Conservation (phyloP, 2,113 vertebrate species). For the Bujurquina vittata region DNA sequence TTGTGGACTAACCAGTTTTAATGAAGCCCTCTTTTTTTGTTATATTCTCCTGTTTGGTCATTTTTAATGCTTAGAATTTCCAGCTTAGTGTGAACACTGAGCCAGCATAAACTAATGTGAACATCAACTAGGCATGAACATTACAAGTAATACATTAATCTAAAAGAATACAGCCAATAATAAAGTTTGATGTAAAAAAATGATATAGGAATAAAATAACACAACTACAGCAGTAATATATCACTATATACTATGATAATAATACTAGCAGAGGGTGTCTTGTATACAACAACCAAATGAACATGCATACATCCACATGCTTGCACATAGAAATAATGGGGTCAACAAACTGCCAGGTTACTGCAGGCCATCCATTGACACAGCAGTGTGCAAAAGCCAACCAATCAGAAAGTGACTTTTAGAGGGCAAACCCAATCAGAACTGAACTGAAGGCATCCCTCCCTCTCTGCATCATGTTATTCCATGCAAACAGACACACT, state of each 20-base stretch:
- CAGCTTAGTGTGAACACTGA: not conserved
- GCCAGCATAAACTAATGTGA: not conserved
- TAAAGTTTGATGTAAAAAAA: not conserved
- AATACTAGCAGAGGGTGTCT: not conserved
- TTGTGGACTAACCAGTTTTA: not conserved
- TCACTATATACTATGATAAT: not conserved
- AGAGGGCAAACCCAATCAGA: constrained; percentile 58
- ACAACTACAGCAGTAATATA: not conserved
- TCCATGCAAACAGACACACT: constrained; percentile 44
- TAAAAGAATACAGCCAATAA: not conserved
- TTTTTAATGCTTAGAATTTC: too few relatives aligned
- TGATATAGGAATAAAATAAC: not conserved
- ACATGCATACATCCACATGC: not conserved
- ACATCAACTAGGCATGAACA: not conserved
- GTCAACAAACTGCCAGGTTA: constrained; percentile 75
- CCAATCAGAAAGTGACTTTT: constrained; percentile 56
- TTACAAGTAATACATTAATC: not conserved
- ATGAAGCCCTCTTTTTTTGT: too few relatives aligned
- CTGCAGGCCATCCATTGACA: constrained; percentile 55
- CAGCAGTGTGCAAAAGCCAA: constrained; percentile 36
- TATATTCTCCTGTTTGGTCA: too few relatives aligned
- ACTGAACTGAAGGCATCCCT: constrained; percentile 38
- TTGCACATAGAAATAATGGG: constrained; percentile 57
- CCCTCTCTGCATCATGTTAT: constrained; percentile 51
- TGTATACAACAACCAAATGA: not conserved